phyloP scores from a whole-genome alignment of 1,140 invertebrate genomes.

The Carposina sasakii region DNA sequence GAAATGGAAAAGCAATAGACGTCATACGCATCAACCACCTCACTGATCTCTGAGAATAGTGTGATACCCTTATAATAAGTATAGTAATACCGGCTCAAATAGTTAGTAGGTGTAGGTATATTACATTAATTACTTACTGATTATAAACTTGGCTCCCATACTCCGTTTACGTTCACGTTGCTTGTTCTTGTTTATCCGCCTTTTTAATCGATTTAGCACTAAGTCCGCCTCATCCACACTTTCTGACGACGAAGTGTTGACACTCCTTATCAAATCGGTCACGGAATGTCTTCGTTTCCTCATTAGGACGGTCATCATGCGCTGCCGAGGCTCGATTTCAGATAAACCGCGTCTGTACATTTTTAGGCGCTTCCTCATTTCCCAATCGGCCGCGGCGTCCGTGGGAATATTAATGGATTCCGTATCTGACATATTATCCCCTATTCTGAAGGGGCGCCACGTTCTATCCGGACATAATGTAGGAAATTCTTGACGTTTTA shows the following conservation, averaged over 20 bases:
- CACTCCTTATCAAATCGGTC: constrained; percentile 42
- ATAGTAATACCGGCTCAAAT: too few relatives aligned
- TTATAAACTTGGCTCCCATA: constrained; percentile 37
- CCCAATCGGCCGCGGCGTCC: constrained; percentile 57
- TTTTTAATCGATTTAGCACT: constrained; percentile 64
- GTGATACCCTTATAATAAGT: too few relatives aligned
- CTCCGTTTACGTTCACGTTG: constrained; percentile 58
- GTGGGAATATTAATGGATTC: constrained; percentile 59
- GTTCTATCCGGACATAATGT: constrained; percentile 33
- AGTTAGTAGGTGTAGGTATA: too few relatives aligned
- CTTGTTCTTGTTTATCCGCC: constrained; percentile 69
- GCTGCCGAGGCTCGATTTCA: constrained; percentile 51
- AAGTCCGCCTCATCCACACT: constrained; percentile 69
- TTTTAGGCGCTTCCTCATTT: constrained; percentile 65
- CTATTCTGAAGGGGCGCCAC: constrained; percentile 29
- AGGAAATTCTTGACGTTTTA: constrained; percentile 29
- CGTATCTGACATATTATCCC: constrained; percentile 46
- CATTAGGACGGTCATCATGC: constrained; percentile 35
- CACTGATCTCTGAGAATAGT: too few relatives aligned
- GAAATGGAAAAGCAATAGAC: too few relatives aligned
- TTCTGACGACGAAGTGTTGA: constrained; percentile 63
- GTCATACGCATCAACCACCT: too few relatives aligned
- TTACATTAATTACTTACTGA: constrained; percentile 42
- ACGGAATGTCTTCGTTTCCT: constrained; percentile 53
- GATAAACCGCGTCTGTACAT: constrained; percentile 67